A percentile compares a stretch with the other conserved stretches of the same genome.
phyloP scores from a whole-genome alignment of 2,797 vertebrate species.

The Peromyscus nudipes region DNA sequence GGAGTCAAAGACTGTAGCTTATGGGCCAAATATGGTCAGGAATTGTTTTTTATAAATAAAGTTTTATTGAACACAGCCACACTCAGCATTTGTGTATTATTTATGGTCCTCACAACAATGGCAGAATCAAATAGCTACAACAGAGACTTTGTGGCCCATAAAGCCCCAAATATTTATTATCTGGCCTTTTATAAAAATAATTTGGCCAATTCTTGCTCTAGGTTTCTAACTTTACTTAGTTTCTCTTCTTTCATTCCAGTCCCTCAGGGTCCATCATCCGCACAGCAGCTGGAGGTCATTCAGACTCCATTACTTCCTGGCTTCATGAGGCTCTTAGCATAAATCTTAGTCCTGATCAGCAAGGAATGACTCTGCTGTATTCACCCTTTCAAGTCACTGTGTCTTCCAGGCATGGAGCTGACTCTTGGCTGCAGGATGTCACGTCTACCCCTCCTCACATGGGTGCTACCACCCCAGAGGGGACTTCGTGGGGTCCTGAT shows the following conservation, averaged over 20 bases:
- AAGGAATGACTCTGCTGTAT: too few relatives aligned
- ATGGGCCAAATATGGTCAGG: neutral
- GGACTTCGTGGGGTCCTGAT: rapidly evolving
- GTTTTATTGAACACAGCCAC: neutral
- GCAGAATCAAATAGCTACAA: neutral
- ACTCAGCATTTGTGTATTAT: neutral
- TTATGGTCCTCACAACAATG: neutral
- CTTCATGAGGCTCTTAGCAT: neutral
- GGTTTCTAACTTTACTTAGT: neutral
- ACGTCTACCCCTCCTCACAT: neutral
- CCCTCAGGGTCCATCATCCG: neutral
- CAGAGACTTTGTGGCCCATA: neutral
- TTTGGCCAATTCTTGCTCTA: neutral
- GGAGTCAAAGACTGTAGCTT: neutral
- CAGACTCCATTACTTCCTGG: neutral
- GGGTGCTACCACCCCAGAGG: neutral
- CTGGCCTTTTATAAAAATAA: neutral
- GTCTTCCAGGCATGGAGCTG: rapidly evolving
- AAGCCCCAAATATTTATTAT: neutral
- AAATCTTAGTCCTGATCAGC: neutral
- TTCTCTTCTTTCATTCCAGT: neutral
- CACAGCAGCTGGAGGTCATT: neutral
- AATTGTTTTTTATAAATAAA: neutral
- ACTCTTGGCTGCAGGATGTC: rapidly evolving
- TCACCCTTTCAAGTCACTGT: too few relatives aligned